A percentile compares a stretch with the other conserved stretches of the same genome.
phyloP scores from a whole-genome alignment of 2,888 invertebrate species.

The Amblyteles armatorius region DNA sequence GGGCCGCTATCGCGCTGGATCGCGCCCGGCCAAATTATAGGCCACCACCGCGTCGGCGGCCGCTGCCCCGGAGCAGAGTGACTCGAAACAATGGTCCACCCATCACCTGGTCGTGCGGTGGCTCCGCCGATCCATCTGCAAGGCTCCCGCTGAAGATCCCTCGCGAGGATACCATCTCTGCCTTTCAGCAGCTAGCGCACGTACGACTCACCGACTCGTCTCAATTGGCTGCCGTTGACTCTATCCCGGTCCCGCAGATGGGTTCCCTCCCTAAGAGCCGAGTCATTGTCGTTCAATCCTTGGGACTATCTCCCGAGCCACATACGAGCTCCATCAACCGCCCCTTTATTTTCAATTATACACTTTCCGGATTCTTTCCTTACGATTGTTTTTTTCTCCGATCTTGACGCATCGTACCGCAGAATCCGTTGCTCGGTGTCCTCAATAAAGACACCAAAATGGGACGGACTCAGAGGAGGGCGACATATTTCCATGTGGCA shows the following conservation, averaged over 20 bases:
- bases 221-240: slow-evolving; percentile 76
- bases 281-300: slow-evolving; percentile 56
- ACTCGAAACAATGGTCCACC: slow-evolving; percentile 76
- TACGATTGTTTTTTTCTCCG: not conserved
- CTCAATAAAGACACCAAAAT: too few relatives aligned
- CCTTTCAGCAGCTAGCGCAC: slow-evolving; percentile 63
- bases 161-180: slow-evolving; percentile 70
- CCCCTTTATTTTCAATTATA: slow-evolving; percentile 53
- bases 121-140: slow-evolving; percentile 21
- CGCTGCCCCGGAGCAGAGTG: slow-evolving; percentile 61
- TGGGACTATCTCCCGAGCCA: slow-evolving; percentile 1
- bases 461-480: too few relatives aligned
- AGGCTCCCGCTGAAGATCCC: slow-evolving; percentile 24
- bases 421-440: too few relatives aligned
- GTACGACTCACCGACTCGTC: slow-evolving; percentile 61
- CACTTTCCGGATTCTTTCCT: not conserved
- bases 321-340: slow-evolving; percentile 48
- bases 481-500: too few relatives aligned
- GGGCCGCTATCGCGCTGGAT: slow-evolving; percentile 69
- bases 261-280: slow-evolving; percentile 27
- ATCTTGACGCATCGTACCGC: not conserved
- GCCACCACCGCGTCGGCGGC: slow-evolving; percentile 66
- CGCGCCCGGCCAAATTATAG: slow-evolving; percentile 75
- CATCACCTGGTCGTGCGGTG: slow-evolving; percentile 69
- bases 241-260: slow-evolving; percentile 8